phyloP scores from a whole-genome alignment of 2,888 invertebrate genomes.

The Onthophagus sagittarius region DNA sequence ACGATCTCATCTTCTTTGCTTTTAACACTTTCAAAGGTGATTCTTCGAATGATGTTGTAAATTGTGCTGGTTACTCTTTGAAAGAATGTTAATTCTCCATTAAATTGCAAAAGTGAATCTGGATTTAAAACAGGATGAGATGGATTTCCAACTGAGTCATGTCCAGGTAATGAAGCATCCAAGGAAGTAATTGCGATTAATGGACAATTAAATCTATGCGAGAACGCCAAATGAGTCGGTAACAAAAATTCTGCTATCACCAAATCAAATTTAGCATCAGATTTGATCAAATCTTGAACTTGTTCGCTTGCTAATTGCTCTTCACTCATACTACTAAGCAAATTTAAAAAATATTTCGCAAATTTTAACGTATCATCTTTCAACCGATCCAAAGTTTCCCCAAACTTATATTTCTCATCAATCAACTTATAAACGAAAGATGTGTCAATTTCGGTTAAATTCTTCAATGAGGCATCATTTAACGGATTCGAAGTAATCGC shows the following conservation, averaged over 20 bases:
- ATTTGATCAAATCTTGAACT: slow-evolving; percentile 38
- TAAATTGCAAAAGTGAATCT: slow-evolving; percentile 34
- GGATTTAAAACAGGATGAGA: slow-evolving; percentile 41
- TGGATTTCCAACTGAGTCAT: slow-evolving; percentile 39
- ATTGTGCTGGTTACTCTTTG: slow-evolving; percentile 38
- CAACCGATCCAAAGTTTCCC: slow-evolving; percentile 10
- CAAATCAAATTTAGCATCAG: slow-evolving; percentile 39
- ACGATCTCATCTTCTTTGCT: slow-evolving; percentile 36
- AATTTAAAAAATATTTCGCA: slow-evolving; percentile 8
- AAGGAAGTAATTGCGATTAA: slow-evolving; percentile 41
- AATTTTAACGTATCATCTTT: slow-evolving; percentile 16
- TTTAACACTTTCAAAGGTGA: slow-evolving; percentile 33
- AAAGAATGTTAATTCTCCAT: slow-evolving; percentile 47
- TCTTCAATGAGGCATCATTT: slow-evolving; percentile 41
- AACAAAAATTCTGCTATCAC: slow-evolving; percentile 39
- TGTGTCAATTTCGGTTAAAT: slow-evolving; percentile 47
- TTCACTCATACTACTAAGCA: slow-evolving; percentile 19
- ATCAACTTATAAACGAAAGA: slow-evolving; percentile 38
- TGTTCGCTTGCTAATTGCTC: slow-evolving; percentile 29
- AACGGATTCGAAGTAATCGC: slow-evolving; percentile 48
- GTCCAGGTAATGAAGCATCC: slow-evolving; percentile 35
- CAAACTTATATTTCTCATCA: slow-evolving; percentile 27
- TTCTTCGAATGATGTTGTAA: slow-evolving; percentile 35
- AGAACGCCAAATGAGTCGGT: slow-evolving; percentile 36
- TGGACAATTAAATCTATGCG: slow-evolving; percentile 40